Evolutionary conservation across 1,140 invertebrate species (phyloP).

Genomic region (Aleiodes sp.): DNA sequence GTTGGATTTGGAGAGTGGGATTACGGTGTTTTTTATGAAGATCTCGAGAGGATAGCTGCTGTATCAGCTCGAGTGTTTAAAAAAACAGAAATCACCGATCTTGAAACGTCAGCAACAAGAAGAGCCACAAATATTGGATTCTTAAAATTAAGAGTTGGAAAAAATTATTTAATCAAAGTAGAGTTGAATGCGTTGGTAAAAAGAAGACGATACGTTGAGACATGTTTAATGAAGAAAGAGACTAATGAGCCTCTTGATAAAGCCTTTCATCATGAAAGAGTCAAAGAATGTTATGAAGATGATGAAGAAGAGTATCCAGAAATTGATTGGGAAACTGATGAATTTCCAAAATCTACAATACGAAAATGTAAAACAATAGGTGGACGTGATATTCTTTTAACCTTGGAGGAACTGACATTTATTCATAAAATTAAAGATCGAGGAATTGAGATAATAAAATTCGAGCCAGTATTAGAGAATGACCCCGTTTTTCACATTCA

Average conservation of each 20-base stretch:
- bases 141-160: constrained; percentile 36
- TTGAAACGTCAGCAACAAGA: constrained; percentile 41
- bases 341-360: neutral
- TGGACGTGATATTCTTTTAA: constrained; percentile 35
- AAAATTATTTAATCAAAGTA: constrained; percentile 38
- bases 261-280: neutral
- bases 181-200: constrained; percentile 32
- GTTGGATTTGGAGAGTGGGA: constrained; percentile 42
- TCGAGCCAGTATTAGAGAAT: constrained; percentile 40
- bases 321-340: neutral
- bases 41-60: constrained; percentile 44
- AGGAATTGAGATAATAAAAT: constrained; percentile 44
- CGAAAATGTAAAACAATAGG: constrained; percentile 33
- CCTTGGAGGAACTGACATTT: constrained; percentile 22
- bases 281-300: constrained; percentile 18
- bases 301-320: neutral
- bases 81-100: constrained; percentile 35
- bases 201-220: neutral
- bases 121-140: constrained; percentile 32
- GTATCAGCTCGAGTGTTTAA: constrained; percentile 33
- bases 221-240: constrained; percentile 33
- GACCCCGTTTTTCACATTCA: constrained; percentile 36
- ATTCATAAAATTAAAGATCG: constrained; percentile 6
- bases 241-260: constrained; percentile 41
- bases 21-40: constrained; percentile 44